Base-by-base conservation (phyloP, 2,888 invertebrate genomes). In the Pseudococcus viburni region DNA sequence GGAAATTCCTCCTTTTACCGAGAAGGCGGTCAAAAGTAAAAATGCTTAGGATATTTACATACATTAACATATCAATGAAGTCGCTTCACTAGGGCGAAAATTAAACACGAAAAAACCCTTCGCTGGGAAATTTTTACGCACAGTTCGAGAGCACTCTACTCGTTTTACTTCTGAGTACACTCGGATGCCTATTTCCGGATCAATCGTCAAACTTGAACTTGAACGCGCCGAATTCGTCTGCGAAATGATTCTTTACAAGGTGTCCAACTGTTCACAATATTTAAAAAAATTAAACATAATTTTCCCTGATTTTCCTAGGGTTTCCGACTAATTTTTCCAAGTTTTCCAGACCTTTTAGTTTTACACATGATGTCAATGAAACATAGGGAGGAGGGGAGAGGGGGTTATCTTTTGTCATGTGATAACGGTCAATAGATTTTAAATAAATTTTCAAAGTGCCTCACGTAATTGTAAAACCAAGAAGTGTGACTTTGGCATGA, bases 21-120 rank as follows among this genome's bases (percentile, higher is more conserved):
- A n/a, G 8, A 42, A 46, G 80, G 80, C 80, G 42, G 80, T 80
- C 42, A 46, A 80, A 80, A 80, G 80, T 80, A n/a, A 80, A 80
- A 80, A 80, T 42, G 80, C 5, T 42, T 42, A 1, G 80, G n/a
- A 80, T 26, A 80, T 80, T 80, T 80, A 80, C 80, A 80, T 80
- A 80, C 80, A 42, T 80, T 80, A 80, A 42, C 80, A 80, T 80
- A 73, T 73, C 68, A 73, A 73, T 73, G 39, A 80, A 80, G 80
- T 8, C n/a, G 42, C 46, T 73, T 73, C 3, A 33, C 33, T 26
- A 5, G 4, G 68, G 68, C 33, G 68, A 73, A 73, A 73, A 73
- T 73, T 73, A 26, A 73, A 33, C 8, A 6, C 59, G 26, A 73
- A 73, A 73, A 73, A 73, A 73, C 7, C 19, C 59, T 19, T 22